Evolutionary conservation across 1,140 invertebrate species (phyloP), one percentile per base, ranked within the genome.

Genomic region (Apis dorsata): DNA sequence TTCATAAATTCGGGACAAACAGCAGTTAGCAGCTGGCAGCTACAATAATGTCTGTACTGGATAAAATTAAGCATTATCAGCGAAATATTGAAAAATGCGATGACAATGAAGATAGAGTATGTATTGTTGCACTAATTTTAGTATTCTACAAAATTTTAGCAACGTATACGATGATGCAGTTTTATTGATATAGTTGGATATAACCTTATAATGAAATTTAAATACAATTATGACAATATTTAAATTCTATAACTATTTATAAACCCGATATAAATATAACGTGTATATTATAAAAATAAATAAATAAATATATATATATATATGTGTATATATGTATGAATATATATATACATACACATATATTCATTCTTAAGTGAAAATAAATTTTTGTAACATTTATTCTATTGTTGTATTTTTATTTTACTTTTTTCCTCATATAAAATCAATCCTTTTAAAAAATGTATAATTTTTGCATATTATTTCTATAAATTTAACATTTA

Each of bases 81-180:
- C 93, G 94, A 89, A 95, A 94, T 91, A 95, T 96, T 86, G 95
- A 96, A 90, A 96, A 95, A 93, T 94, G 94, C 88, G 88, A 92
- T 62, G 93, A 94, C 81, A 94, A 96, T 87, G 94, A 95, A 86
- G 92, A 94, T 86, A 95, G 95, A 92, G 96, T 96, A 92, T 72
- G 86, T 85, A 81, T 79, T 71, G 21, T 15, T 69, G 10, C 34
- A 49, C 3, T 68, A 62, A 60, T 72, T 53, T 75, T 7, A 44
- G 24, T 34, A 5, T 71, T n/a, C 1, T 69, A 51, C 10, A 34
- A 69, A 65, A 49, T 62, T 78, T 10, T 21, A 28, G 55, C 51
- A 44, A 44, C 13, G 17, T 44, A 21, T 74, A 75, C 15, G 15
- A 79, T 17, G 24, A 57, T 63, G 17, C 15, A 77, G 63, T 66